These are phyloP conservation scores for Pelecanus crispus DNA, from an alignment of 2,113 vertebrate species.

Conservation along the genomic window DNA sequence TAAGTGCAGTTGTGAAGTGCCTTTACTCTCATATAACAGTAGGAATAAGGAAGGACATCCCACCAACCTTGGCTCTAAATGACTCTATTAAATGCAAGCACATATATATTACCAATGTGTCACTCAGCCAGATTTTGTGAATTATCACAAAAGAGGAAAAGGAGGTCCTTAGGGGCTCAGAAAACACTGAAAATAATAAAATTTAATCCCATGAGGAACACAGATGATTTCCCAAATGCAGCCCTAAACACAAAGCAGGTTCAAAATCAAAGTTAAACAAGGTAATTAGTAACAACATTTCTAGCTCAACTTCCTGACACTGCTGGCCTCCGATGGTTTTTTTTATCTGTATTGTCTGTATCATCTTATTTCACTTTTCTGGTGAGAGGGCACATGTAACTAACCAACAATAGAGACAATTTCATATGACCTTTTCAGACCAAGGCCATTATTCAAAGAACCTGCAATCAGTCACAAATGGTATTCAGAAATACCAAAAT, in stretches of 20 bases:
- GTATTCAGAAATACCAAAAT: not conserved
- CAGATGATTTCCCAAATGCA: not conserved
- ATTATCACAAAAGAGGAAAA: not conserved
- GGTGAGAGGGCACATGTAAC: not conserved
- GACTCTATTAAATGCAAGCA: not conserved
- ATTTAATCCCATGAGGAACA: not conserved
- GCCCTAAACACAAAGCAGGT: not conserved
- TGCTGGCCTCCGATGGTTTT: not conserved
- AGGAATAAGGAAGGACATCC: not conserved
- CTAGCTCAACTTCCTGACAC: not conserved
- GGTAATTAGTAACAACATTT: not conserved
- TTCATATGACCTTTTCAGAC: not conserved
- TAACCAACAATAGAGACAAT: not conserved
- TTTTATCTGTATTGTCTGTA: not conserved
- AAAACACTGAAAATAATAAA: not conserved
- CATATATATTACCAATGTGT: not conserved
- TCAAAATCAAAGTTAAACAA: not conserved
- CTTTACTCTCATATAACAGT: not conserved
- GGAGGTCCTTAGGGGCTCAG: not conserved
- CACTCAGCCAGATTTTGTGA: not conserved
- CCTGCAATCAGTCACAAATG: not conserved
- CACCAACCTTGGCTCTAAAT: not conserved
- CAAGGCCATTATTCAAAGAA: not conserved
- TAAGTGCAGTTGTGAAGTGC: not conserved
- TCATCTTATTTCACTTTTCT: not conserved